These are phyloP conservation scores for Chionoecetes opilio DNA, from an alignment of 1,140 invertebrate species.

Conservation along the genomic window DNA sequence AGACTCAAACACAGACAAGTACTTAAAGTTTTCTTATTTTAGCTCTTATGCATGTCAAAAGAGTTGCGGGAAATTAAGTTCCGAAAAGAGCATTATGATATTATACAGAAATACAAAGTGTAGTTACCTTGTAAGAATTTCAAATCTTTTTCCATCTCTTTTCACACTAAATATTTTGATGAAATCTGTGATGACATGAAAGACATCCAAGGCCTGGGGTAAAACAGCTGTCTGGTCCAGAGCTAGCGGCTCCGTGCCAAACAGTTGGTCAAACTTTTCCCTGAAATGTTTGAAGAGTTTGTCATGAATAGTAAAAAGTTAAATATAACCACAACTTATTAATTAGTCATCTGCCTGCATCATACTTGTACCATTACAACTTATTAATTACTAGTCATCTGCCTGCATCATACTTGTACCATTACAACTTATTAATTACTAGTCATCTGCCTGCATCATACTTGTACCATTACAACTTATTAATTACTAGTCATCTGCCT, in stretches of 20 bases:
- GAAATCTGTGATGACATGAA: slow-evolving; percentile 38
- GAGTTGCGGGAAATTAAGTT: not conserved
- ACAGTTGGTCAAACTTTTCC: slow-evolving; percentile 65
- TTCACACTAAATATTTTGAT: slow-evolving; percentile 70
- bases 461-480: no score
- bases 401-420: no score
- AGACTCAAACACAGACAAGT: not conserved
- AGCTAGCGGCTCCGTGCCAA: slow-evolving; percentile 45
- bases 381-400: no score
- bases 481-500: no score
- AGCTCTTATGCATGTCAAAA: not conserved
- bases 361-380: no score
- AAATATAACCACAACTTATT: no score
- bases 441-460: no score
- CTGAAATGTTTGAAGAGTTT: slow-evolving; percentile 54
- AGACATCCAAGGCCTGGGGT: slow-evolving; percentile 65
- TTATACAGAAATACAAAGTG: not conserved
- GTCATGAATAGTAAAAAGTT: not conserved
- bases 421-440: no score
- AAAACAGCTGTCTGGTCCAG: slow-evolving; percentile 44
- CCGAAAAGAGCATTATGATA: not conserved
- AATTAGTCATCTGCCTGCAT: no score
- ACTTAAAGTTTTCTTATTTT: not conserved
- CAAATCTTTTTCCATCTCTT: slow-evolving; percentile 72
- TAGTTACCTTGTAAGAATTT: slow-evolving; percentile 72